These are phyloP conservation scores for Hippocampus abdominalis DNA, from an alignment of 2,113 vertebrate genomes.

Conservation along the genomic window DNA sequence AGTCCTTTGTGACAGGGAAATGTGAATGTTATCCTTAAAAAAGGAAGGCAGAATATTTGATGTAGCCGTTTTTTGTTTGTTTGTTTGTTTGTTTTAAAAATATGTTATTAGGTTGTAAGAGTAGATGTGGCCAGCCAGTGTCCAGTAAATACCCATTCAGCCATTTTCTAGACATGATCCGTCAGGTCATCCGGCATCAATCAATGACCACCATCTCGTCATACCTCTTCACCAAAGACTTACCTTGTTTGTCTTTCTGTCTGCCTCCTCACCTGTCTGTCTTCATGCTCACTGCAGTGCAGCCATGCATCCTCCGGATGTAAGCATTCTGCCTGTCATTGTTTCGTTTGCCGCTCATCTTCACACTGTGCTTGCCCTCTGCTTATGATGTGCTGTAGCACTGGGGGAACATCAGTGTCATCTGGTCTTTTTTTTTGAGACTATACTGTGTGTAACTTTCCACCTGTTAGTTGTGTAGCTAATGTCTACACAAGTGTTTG, in stretches of 20 bases:
- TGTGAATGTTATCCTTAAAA: too few relatives aligned
- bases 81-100: too few relatives aligned
- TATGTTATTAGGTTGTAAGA: background rate
- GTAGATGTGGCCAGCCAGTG: background rate
- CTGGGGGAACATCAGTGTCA: conserved; percentile 32
- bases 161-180: background rate
- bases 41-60: too few relatives aligned
- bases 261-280: conserved; percentile 51
- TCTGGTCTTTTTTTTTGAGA: conserved; percentile 1
- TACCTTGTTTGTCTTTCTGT: conserved; percentile 49
- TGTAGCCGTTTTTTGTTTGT: background rate
- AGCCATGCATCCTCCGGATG: conserved; percentile 60
- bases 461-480: conserved; percentile 20
- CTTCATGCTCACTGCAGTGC: conserved; percentile 56
- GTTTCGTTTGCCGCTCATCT: conserved; percentile 38
- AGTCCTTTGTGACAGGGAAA: too few relatives aligned
- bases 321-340: conserved; percentile 61
- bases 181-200: background rate
- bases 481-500: conserved; percentile 18
- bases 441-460: conserved; percentile 5
- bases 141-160: background rate
- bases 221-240: conserved; percentile 20
- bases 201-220: conserved; percentile 8
- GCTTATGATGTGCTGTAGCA: conserved; percentile 26
- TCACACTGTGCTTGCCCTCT: conserved; percentile 14